Conservation (phyloP, 1,140 invertebrate species). For the Lerema accius region DNA sequence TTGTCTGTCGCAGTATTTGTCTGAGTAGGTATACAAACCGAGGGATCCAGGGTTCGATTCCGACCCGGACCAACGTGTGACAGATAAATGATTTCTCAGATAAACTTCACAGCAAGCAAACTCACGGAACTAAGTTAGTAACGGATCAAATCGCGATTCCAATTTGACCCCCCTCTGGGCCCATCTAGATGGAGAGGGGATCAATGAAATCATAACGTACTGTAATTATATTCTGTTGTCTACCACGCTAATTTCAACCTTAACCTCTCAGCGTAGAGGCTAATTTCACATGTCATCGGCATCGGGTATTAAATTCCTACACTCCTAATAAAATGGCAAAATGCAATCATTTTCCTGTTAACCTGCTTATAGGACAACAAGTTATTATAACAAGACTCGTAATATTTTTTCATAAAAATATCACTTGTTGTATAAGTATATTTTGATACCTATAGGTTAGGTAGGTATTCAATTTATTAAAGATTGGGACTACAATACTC, state of each 20-base stretch:
- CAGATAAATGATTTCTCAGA: no score
- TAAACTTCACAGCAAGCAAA: no score
- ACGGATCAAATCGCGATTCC: constrained; percentile 42
- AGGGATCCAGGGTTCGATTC: no score
- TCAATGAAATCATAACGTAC: constrained; percentile 50
- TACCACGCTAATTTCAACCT: not conserved
- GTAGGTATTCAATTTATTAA: no score
- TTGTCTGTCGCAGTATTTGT: no score
- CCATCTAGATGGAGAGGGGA: constrained; percentile 41
- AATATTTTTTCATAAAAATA: no score
- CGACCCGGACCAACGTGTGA: no score
- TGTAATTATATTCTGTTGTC: constrained; percentile 38
- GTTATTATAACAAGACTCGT: not conserved
- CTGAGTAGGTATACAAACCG: no score
- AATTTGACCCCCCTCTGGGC: constrained; percentile 44
- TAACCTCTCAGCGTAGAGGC: constrained; percentile 4
- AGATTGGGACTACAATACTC: no score
- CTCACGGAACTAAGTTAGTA: constrained; percentile 17
- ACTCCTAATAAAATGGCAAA: constrained; percentile 42
- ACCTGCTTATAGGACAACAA: constrained; percentile 5
- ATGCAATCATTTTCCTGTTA: constrained; percentile 30
- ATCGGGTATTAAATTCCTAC: constrained; percentile 35
- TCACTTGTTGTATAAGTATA: no score
- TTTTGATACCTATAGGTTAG: no score
- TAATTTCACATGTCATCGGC: constrained; percentile 10